phyloP scores from a whole-genome alignment of 2,113 vertebrate genomes.

The Rhinichthys klamathensis region DNA sequence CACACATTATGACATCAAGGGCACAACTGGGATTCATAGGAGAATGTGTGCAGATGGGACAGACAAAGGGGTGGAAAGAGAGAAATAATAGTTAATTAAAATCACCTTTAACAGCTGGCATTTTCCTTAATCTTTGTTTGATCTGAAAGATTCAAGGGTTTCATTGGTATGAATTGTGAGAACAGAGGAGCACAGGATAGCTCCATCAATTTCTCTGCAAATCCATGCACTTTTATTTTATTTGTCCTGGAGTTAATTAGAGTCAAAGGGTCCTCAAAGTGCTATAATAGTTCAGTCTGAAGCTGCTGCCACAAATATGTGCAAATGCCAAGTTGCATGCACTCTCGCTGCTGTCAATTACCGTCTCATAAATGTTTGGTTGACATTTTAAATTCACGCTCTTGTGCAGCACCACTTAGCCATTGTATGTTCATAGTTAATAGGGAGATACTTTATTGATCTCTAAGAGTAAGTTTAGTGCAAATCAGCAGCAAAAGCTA shows the following conservation, averaged over 20 bases:
- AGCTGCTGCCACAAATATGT: constrained; percentile 20
- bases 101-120: constrained; percentile 9
- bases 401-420: not conserved
- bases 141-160: constrained; percentile 1
- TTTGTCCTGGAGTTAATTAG: constrained; percentile 13
- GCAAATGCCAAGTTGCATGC: constrained; percentile 26
- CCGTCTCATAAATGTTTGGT: constrained; percentile 33
- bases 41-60: constrained; percentile 7
- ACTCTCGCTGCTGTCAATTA: constrained; percentile 29
- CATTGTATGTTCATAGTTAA: not conserved
- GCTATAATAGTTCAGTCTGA: constrained; percentile 24
- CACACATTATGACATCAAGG: constrained; percentile 12
- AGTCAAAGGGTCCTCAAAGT: constrained; percentile 27
- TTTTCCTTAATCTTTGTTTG: not conserved
- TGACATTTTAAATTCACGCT: constrained; percentile 25
- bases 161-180: not conserved
- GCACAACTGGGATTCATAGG: constrained; percentile 1
- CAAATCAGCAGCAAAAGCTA: not conserved
- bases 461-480: not conserved
- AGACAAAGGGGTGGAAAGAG: not conserved
- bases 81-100: not conserved
- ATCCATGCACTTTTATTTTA: constrained; percentile 12
- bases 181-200: not conserved
- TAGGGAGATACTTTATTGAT: constrained; percentile 24
- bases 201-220: constrained; percentile 5